phyloP scores from a whole-genome alignment of 2,113 vertebrate genomes.

The Manacus vitellinus region DNA sequence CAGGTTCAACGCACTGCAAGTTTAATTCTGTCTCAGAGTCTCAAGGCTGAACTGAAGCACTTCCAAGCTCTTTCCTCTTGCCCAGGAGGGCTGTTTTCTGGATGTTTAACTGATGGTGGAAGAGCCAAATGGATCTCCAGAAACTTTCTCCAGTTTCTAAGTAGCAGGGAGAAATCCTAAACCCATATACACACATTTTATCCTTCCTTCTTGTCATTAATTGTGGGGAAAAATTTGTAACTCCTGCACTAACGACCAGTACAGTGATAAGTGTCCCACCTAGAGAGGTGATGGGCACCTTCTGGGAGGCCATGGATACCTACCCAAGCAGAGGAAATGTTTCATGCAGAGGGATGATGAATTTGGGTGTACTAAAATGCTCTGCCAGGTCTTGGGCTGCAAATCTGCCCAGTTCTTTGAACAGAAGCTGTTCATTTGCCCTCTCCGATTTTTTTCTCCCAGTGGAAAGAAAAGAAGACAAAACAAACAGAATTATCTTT shows the following conservation, averaged over 20 bases:
- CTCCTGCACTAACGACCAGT: neutral
- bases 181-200: fast-evolving
- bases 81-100: neutral
- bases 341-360: constrained; percentile 72
- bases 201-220: neutral
- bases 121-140: neutral
- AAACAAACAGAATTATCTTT: neutral
- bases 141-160: neutral
- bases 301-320: constrained; percentile 68
- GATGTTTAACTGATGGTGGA: neutral
- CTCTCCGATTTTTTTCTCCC: neutral
- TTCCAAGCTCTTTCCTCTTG: neutral
- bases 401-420: constrained; percentile 72
- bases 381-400: constrained; percentile 71
- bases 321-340: constrained; percentile 71
- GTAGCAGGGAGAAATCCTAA: neutral
- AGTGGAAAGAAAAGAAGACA: neutral
- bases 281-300: neutral
- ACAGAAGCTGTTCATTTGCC: neutral
- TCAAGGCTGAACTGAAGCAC: neutral
- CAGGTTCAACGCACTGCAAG: neutral
- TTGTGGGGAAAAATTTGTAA: neutral
- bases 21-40: neutral
- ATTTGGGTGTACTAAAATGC: constrained; percentile 51
- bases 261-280: neutral